Evolutionary conservation across 2,113 vertebrate species (phyloP), one percentile per base, ranked within the genome.

Genomic region (Marmota monax): DNA sequence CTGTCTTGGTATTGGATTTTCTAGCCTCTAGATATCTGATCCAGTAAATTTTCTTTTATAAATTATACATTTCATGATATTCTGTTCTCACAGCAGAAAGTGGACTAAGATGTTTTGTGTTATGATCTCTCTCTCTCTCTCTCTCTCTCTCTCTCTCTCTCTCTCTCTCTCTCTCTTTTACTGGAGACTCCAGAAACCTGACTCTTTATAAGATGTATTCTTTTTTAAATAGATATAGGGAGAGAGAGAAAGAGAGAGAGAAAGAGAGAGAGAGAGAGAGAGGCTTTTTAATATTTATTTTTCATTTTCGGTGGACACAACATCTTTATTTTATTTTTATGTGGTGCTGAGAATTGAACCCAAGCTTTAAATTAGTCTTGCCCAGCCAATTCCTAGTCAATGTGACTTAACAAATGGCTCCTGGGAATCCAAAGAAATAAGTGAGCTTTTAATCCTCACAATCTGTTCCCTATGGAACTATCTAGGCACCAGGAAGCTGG

Each of bases 151-250:
- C 69, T 53, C 32, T n/a, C n/a, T 25, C 7, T 77, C 42, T 67
- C 69, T 53, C 32, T 32, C 5, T 77, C 53, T 67, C 76, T 53
- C 42, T 45, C 12, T n/a, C 8, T 42, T 48, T 39, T 53, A 23
- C 73, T 34, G 25, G 80, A 89, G 29, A 84, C 37, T 76, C 27
- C 58, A 76, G 76, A 92, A 77, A 96, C 53, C 73, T 93, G 84
- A 32, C 92, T 72, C 83, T 93, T 92, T 90, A 37, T 92, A 65
- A 58, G 34, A 76, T 39, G 23, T 77, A 32, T 67, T 37, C 53
- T 74, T 39, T 39, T 39, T 39, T 39, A 39, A 39, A 39, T 39
- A 39, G 39, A 39, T 39, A 39, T 39, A 39, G 39, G 39, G 39
- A 4, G 37, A 39, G 37, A 39, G 37, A 39, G 39, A 39, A 4